phyloP scores from a whole-genome alignment of 2,797 vertebrate species.

The Coranthus polyacanthus region DNA sequence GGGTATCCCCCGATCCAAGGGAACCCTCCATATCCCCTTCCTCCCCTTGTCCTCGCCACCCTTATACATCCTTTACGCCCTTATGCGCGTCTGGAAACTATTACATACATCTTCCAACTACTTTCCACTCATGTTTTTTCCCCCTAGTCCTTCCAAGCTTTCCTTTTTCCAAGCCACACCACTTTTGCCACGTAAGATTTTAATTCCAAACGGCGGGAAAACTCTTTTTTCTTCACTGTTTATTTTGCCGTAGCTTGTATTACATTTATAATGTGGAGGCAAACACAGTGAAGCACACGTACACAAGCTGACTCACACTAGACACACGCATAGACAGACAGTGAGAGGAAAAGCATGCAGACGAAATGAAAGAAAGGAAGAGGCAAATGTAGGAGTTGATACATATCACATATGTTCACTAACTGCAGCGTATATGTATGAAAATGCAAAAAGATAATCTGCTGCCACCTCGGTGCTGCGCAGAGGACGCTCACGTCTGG shows the following conservation, averaged over 20 bases:
- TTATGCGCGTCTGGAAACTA: conserved; percentile 51
- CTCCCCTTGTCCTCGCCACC: background rate
- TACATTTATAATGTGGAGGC: conserved; percentile 5
- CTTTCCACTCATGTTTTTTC: conserved; percentile 35
- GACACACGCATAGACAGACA: background rate
- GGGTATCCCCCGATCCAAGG: conserved; percentile 67
- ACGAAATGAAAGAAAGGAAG: background rate
- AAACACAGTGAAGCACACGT: conserved; percentile 12
- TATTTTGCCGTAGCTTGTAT: background rate
- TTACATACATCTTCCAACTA: conserved; percentile 41
- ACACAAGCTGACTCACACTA: background rate
- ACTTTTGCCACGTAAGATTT: conserved; percentile 12
- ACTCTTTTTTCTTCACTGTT: background rate
- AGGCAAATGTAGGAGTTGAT: conserved; percentile 37
- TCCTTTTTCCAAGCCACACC: conserved; percentile 52
- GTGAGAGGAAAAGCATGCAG: background rate
- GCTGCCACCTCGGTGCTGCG: conserved; percentile 8
- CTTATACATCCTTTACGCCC: background rate
- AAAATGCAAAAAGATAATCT: conserved; percentile 63
- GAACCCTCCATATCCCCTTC: conserved; percentile 44
- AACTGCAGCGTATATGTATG: conserved; percentile 71
- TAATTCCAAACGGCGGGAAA: conserved; percentile 50
- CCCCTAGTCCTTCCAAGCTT: conserved; percentile 29
- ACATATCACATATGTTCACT: conserved; percentile 82
- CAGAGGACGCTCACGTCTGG: conserved; percentile 23